Base-by-base conservation (phyloP, 2,888 invertebrate species). In the Minunthozetes semirufus region DNA sequence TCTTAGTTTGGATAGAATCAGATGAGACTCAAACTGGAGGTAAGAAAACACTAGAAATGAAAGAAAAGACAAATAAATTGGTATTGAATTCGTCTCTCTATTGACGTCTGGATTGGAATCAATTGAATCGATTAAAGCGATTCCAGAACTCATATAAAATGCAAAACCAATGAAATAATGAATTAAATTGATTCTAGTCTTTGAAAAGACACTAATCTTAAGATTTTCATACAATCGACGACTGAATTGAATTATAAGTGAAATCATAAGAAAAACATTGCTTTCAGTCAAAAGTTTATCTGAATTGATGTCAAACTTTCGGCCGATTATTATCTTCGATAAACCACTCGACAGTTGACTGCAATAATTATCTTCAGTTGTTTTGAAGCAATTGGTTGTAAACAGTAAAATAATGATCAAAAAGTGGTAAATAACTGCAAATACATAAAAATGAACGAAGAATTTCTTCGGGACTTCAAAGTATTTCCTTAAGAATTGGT, bases 381-480 rank as follows among this genome's bases (percentile, higher is more conserved):
- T 38, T 25, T n/a, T 4, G 22, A 59, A 56, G 13, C 72, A 72
- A 56, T 72, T 72, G 17, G 50, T 38, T 0, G 27, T 22, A 27
- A 59, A 59, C 38, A 72, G 33, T 22, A 72, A 42, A 25, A 5
- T 8, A 9, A 72, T 72, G 13, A 72, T 53, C 9, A 59, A n/a
- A 25, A 56, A 33, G 53, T 56, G 33, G 9, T 59, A 59, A 29
- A 72, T 29, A 1, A 53, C 5, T 56, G 56, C 50, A 38, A 72
- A 56, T 15, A 38, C 25, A 11, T 72, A 72, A 15, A 72, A 72
- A 9, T 72, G 33, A 22, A 13, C 42, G 50, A 72, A 72, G 25
- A 1, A 22, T 5, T 92, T 80, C 92, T 92, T 70, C 9, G 70
- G 46, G n/a, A 70, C n/a, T 70, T 42, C 15, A 25, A 66, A 19